A percentile compares a stretch with the other conserved stretches of the same genome.
Evolutionary conservation across 2,797 vertebrate species (phyloP).

Genomic region (Halcyon smyrnensis): DNA sequence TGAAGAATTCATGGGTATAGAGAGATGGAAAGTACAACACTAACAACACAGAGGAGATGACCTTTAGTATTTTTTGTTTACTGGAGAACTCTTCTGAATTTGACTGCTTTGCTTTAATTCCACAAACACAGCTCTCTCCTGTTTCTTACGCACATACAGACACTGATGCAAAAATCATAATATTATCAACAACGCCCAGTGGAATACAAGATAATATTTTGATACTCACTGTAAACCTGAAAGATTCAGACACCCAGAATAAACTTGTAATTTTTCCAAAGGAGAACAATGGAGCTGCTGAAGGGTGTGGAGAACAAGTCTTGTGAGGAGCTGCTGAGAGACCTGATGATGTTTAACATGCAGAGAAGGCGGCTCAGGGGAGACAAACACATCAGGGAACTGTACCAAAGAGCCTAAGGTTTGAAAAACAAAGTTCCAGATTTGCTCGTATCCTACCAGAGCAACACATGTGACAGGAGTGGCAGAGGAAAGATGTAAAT

Average conservation of each 20-base stretch:
- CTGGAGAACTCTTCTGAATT: background rate
- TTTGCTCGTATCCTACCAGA: background rate
- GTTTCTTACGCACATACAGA: background rate
- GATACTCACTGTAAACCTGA: background rate
- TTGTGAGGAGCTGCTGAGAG: background rate
- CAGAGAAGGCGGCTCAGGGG: background rate
- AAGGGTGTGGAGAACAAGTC: background rate
- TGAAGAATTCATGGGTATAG: background rate
- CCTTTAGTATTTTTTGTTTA: background rate
- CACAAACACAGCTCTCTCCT: background rate
- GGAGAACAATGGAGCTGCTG: background rate
- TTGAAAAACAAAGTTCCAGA: background rate
- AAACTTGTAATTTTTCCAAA: background rate
- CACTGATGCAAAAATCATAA: background rate
- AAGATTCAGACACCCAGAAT: background rate
- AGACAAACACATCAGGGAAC: background rate
- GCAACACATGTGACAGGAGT: rapidly evolving
- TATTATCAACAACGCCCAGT: background rate
- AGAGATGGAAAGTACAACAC: background rate
- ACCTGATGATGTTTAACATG: background rate
- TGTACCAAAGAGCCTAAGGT: background rate
- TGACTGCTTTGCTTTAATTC: background rate
- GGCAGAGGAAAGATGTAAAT: background rate
- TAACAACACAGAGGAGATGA: background rate
- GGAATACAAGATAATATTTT: background rate